phyloP scores from a whole-genome alignment of 2,113 vertebrate species.

The Corythaeola cristata region DNA sequence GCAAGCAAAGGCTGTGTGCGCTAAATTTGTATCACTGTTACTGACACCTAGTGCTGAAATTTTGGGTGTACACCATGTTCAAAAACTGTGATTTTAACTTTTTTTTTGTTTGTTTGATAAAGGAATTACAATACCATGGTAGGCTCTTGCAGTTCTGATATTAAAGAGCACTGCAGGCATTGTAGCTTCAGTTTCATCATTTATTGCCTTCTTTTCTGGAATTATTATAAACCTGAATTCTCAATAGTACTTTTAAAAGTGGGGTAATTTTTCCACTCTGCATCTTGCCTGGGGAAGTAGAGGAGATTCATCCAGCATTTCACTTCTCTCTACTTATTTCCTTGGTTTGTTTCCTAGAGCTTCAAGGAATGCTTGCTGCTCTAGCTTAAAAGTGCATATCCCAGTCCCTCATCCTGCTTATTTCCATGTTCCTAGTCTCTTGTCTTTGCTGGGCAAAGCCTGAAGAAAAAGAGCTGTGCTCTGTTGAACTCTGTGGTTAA shows the following conservation, averaged over 20 bases:
- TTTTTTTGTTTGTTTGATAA: not conserved
- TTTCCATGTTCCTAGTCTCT: not conserved
- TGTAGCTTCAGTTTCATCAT: not conserved
- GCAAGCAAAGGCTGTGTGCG: not conserved
- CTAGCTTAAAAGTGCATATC: not conserved
- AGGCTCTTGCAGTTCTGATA: not conserved
- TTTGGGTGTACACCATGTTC: not conserved
- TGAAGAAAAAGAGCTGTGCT: not conserved
- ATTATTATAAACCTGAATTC: not conserved
- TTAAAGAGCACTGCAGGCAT: not conserved
- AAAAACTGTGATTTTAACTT: not conserved
- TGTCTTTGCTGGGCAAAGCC: conserved; percentile 22
- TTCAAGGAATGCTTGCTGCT: not conserved
- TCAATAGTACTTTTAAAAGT: not conserved
- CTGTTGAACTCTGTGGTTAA: not conserved
- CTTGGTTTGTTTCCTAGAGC: not conserved
- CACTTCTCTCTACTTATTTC: not conserved
- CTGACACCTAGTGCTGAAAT: not conserved
- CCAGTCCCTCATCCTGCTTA: not conserved
- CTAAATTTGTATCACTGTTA: not conserved
- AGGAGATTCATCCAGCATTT: not conserved
- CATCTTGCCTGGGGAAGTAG: not conserved
- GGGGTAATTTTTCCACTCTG: not conserved
- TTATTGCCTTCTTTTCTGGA: not conserved
- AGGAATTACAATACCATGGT: not conserved